A percentile compares a stretch with the other conserved stretches of the same genome.
Evolutionary conservation across 1,140 invertebrate species (phyloP).

Genomic region (Colletes latitarsis): DNA sequence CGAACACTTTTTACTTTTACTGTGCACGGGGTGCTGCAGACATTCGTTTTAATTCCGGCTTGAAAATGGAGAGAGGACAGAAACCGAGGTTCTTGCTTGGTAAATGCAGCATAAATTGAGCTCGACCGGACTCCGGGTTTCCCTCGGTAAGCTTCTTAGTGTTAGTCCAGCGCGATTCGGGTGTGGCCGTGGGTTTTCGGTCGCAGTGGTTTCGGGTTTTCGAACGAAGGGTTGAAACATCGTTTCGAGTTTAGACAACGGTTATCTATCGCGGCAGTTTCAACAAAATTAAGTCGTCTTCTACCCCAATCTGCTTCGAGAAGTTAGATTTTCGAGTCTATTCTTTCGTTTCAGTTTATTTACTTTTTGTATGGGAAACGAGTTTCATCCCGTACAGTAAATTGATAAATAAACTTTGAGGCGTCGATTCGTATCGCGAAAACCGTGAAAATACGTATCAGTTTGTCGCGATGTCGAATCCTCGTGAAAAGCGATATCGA

Average conservation of each 20-base stretch:
- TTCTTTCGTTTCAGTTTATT: too few relatives aligned
- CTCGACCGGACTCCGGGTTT: conserved; percentile 10
- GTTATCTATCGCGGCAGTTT: neutral
- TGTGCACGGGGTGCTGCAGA: neutral
- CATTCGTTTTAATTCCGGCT: conserved; percentile 25
- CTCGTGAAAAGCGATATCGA: too few relatives aligned
- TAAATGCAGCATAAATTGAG: conserved; percentile 49
- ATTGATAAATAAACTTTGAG: too few relatives aligned
- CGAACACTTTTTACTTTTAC: too few relatives aligned
- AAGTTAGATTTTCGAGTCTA: too few relatives aligned
- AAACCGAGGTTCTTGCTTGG: conserved; percentile 20
- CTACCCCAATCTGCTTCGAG: too few relatives aligned
- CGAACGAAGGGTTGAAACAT: neutral
- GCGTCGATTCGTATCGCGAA: too few relatives aligned
- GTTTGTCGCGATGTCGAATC: too few relatives aligned
- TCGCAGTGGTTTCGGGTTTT: conserved; percentile 11
- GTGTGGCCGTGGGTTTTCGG: conserved; percentile 1
- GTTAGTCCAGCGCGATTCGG: conserved; percentile 14
- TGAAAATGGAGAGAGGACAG: conserved; percentile 35
- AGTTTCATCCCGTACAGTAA: too few relatives aligned
- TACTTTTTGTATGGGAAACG: too few relatives aligned
- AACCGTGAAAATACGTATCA: too few relatives aligned
- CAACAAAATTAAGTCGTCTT: neutral
- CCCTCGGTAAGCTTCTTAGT: conserved; percentile 54
- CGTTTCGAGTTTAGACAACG: neutral